These are phyloP conservation scores for Characodon lateralis DNA, from an alignment of 2,797 vertebrate genomes.

Conservation along the genomic window DNA sequence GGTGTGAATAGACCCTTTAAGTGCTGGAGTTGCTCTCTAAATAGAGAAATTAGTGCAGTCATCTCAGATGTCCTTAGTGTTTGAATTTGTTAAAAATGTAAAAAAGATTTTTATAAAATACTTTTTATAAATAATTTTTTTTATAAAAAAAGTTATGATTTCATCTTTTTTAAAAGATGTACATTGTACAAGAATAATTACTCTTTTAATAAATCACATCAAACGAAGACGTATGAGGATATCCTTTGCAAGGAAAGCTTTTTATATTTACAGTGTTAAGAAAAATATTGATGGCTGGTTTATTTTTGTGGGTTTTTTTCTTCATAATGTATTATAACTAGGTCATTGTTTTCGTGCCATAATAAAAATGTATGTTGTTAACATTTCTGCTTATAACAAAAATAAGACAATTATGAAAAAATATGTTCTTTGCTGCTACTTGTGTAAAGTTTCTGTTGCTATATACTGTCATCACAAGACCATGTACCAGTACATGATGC, in stretches of 20 bases:
- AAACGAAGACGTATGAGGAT: background rate
- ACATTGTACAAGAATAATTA: background rate
- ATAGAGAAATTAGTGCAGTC: conserved; percentile 27
- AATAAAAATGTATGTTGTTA: background rate
- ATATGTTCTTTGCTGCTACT: background rate
- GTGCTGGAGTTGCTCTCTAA: conserved; percentile 11
- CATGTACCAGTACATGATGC: background rate
- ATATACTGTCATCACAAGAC: background rate
- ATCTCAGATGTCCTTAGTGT: conserved; percentile 20
- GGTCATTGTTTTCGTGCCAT: background rate
- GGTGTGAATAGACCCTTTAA: conserved; percentile 29
- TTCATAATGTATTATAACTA: background rate
- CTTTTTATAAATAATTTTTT: too few relatives aligned
- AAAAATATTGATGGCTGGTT: background rate
- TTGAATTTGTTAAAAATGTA: conserved; percentile 22
- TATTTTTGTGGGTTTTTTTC: background rate
- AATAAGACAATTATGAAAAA: background rate
- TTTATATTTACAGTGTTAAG: background rate
- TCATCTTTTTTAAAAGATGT: background rate
- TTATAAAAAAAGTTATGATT: background rate
- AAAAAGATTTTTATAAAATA: background rate
- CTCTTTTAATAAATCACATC: background rate
- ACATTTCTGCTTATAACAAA: background rate
- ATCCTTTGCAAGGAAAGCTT: background rate
- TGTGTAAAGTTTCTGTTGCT: background rate